Evolutionary conservation across 2,113 vertebrate genomes (phyloP).

Genomic region (Ivindomyrus marchei): DNA sequence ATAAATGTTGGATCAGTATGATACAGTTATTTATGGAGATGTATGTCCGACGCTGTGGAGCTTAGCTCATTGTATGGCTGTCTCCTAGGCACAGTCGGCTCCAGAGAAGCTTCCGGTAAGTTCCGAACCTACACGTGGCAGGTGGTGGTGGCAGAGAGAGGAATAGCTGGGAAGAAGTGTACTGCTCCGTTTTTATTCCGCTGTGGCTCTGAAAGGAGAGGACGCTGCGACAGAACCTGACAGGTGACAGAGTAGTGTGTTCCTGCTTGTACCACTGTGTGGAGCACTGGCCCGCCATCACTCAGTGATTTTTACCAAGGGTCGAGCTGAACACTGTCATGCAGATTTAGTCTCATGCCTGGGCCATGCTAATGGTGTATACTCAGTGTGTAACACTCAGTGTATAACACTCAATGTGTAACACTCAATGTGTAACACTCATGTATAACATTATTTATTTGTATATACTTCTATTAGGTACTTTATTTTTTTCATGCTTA

Average conservation of each 20-base stretch:
- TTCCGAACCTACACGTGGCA: neutral
- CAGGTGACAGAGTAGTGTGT: neutral
- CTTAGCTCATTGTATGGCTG: neutral
- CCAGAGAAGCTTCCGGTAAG: neutral
- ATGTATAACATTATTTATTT: neutral
- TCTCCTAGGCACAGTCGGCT: neutral
- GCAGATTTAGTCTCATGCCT: neutral
- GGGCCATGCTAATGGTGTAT: neutral
- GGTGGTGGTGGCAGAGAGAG: neutral
- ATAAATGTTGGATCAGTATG: neutral
- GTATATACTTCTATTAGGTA: neutral
- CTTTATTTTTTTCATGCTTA: neutral
- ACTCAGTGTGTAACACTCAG: neutral
- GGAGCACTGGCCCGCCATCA: neutral
- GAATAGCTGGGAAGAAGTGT: neutral
- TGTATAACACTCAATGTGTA: too few relatives aligned
- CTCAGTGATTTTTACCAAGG: neutral
- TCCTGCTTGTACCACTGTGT: neutral
- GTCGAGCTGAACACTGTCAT: neutral
- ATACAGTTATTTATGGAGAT: neutral
- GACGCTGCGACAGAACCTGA: neutral
- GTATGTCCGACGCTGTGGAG: neutral
- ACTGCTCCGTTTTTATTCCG: neutral
- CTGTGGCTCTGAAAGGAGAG: neutral
- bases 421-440: too few relatives aligned